Conservation (phyloP, 1,140 invertebrate genomes). For the Lethrus apterus region DNA sequence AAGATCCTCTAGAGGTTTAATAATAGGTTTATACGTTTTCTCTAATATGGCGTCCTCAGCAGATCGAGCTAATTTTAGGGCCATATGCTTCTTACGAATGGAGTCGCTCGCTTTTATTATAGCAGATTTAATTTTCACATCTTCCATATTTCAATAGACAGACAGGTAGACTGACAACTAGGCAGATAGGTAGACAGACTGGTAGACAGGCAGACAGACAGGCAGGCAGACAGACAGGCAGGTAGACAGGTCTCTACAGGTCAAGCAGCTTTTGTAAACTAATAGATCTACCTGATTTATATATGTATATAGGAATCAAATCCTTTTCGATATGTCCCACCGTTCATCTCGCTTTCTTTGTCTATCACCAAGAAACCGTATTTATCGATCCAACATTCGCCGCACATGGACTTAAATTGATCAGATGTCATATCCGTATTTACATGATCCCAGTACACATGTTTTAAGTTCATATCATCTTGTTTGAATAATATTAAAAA, state of each 20-base stretch:
- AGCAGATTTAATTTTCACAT: neutral
- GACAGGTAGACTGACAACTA: neutral
- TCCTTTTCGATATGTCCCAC: constrained; percentile 13
- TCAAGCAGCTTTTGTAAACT: too few relatives aligned
- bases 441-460: constrained; percentile 20
- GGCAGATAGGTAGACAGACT: neutral
- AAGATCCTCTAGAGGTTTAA: neutral
- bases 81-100: neutral
- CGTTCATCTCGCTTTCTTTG: constrained; percentile 6
- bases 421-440: constrained; percentile 18
- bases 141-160: neutral
- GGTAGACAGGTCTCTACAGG: too few relatives aligned
- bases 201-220: neutral
- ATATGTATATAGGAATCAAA: constrained; percentile 13
- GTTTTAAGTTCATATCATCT: constrained; percentile 18
- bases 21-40: neutral
- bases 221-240: neutral
- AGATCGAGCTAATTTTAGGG: neutral
- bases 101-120: constrained; percentile 3
- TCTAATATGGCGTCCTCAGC: neutral
- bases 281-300: too few relatives aligned
- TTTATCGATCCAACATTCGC: constrained; percentile 16
- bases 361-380: constrained; percentile 13
- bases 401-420: constrained; percentile 15
- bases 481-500: constrained; percentile 37